phyloP scores from a whole-genome alignment of 2,113 vertebrate species.

The Hemiscyllium ocellatum region DNA sequence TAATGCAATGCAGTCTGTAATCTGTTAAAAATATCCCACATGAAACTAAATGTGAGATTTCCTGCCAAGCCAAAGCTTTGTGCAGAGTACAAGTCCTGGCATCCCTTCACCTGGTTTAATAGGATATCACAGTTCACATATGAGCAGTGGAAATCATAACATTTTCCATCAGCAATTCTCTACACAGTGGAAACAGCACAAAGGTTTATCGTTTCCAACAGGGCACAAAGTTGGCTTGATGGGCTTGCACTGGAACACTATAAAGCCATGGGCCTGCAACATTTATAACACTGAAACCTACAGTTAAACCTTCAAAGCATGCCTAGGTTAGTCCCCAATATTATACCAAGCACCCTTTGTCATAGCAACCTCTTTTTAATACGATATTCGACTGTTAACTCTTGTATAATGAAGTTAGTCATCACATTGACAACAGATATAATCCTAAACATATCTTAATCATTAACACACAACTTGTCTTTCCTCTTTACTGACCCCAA shows the following conservation, averaged over 20 bases:
- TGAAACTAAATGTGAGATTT: neutral
- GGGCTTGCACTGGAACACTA: neutral
- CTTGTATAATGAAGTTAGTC: neutral
- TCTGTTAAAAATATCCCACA: neutral
- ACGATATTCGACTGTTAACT: neutral
- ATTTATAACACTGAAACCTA: neutral
- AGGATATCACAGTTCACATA: neutral
- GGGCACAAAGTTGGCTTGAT: neutral
- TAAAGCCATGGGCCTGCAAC: neutral
- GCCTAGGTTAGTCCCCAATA: neutral
- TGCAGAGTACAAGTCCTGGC: neutral
- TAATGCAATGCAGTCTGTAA: neutral
- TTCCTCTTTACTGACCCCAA: neutral
- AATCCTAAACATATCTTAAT: neutral
- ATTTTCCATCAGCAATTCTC: neutral
- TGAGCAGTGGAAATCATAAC: neutral
- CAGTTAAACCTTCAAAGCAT: neutral
- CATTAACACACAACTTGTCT: neutral
- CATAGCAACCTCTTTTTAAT: neutral
- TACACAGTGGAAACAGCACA: neutral
- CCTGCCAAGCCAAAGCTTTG: neutral
- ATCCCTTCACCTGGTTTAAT: neutral
- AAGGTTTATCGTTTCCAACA: neutral
- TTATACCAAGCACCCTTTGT: neutral
- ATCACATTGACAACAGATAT: neutral